A percentile compares a stretch with the other conserved stretches of the same genome.
These are phyloP conservation scores for Nixonia krombeini DNA, from an alignment of 1,140 invertebrate species.

Conservation along the genomic window DNA sequence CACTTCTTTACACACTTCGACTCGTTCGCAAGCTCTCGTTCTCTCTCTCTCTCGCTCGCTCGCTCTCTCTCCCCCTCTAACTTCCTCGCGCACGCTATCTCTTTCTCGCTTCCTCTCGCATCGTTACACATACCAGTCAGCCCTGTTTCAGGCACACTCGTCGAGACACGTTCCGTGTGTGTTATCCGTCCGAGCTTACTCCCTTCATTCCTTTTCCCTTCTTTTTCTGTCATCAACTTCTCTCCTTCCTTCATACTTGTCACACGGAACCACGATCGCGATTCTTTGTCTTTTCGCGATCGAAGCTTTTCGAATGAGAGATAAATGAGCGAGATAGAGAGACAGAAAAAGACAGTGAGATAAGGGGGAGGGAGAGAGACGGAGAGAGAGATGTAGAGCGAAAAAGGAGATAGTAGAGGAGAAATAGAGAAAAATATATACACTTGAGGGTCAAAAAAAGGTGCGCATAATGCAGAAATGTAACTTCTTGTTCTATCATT, in stretches of 20 bases:
- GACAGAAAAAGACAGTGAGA: too few relatives aligned
- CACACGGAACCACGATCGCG: too few relatives aligned
- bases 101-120: background rate
- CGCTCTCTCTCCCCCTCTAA: constrained; percentile 1
- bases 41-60: background rate
- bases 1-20: background rate
- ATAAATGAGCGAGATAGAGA: too few relatives aligned
- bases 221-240: constrained; percentile 9
- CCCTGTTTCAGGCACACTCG: background rate
- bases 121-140: background rate
- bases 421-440: too few relatives aligned
- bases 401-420: too few relatives aligned
- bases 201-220: background rate
- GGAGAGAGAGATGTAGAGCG: too few relatives aligned
- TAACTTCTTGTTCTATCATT: too few relatives aligned
- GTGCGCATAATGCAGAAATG: too few relatives aligned
- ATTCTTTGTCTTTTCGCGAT: constrained; percentile 1
- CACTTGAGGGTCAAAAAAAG: too few relatives aligned
- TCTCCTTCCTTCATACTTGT: background rate
- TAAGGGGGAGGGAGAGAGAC: too few relatives aligned
- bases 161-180: background rate
- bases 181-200: background rate
- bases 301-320: background rate
- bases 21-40: background rate
- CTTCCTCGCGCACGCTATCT: background rate